phyloP scores from a whole-genome alignment of 2,797 vertebrate species.

The Mustela erminea region DNA sequence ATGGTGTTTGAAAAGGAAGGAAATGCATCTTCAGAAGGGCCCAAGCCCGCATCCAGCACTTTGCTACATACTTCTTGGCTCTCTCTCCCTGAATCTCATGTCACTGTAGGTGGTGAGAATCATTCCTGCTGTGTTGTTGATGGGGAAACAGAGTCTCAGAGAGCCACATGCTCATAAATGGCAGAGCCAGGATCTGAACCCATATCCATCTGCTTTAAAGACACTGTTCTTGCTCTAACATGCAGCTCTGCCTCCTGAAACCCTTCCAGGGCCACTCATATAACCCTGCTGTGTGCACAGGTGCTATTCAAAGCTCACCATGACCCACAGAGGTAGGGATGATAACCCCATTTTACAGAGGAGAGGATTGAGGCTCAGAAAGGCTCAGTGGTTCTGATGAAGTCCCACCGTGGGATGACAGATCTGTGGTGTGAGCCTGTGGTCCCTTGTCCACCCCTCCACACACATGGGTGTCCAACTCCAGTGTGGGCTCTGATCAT shows the following conservation, averaged over 20 bases:
- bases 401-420: background rate
- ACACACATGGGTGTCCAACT: background rate
- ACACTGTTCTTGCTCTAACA: background rate
- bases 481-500: background rate
- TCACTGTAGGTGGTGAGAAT: background rate
- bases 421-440: background rate
- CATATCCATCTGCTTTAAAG: background rate
- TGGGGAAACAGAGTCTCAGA: background rate
- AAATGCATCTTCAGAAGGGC: background rate
- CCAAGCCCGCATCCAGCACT: background rate
- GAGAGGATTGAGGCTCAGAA: background rate
- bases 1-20: background rate
- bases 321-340: accelerated
- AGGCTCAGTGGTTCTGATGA: background rate
- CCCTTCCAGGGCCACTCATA: background rate
- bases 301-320: background rate
- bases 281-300: background rate
- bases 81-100: background rate
- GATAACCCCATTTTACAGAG: background rate
- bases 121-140: background rate
- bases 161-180: background rate
- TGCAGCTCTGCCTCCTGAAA: background rate
- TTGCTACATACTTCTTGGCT: background rate
- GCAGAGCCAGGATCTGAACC: background rate
- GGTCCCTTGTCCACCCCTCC: accelerated